Conservation (phyloP, 1,140 invertebrate species). For the Lepidostoma basale region DNA sequence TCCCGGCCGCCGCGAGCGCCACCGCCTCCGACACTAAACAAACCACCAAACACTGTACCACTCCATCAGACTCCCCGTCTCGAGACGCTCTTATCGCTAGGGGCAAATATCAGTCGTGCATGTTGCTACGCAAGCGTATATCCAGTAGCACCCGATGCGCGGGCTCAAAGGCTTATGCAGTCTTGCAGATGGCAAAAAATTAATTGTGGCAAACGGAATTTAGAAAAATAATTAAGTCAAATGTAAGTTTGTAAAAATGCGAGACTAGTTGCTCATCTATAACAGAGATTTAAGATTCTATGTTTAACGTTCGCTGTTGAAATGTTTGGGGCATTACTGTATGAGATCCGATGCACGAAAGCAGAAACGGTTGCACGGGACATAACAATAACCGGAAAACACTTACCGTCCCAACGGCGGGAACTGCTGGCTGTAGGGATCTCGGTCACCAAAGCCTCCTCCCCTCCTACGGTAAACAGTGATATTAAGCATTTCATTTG, state of each 20-base stretch:
- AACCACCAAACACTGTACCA: conserved; percentile 40
- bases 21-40: conserved; percentile 45
- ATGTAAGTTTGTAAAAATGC: too few relatives aligned
- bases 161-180: too few relatives aligned
- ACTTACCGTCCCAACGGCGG: conserved; percentile 59
- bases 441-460: conserved; percentile 52
- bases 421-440: conserved; percentile 57
- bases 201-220: too few relatives aligned
- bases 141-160: too few relatives aligned
- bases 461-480: conserved; percentile 51
- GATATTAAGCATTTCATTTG: background rate
- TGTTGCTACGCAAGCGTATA: too few relatives aligned
- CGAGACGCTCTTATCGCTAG: too few relatives aligned
- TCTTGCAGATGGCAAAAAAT: too few relatives aligned
- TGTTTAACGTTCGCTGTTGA: background rate
- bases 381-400: too few relatives aligned
- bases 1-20: conserved; percentile 43
- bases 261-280: too few relatives aligned
- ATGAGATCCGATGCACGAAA: background rate
- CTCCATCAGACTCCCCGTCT: background rate
- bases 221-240: too few relatives aligned
- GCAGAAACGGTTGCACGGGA: background rate
- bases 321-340: background rate
- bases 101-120: too few relatives aligned
- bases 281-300: too few relatives aligned